Conservation (phyloP, 2,113 vertebrate species). For the Asarcornis scutulata region DNA sequence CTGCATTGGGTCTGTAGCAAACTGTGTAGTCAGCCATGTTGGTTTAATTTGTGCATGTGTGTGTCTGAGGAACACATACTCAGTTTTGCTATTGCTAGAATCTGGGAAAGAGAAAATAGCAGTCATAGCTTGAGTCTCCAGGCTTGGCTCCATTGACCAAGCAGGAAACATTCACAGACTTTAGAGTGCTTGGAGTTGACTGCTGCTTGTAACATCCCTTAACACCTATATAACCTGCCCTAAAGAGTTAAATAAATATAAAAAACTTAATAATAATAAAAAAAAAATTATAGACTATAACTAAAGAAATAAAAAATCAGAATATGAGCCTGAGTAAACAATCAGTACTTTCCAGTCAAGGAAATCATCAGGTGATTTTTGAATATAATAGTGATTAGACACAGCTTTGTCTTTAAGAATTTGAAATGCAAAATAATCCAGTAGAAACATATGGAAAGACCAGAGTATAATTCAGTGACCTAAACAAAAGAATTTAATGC, state of each 20-base stretch:
- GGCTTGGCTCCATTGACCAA: not conserved
- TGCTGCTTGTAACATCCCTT: not conserved
- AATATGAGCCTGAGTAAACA: not conserved
- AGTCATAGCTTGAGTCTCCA: not conserved
- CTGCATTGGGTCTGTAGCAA: not conserved
- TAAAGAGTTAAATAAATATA: not conserved
- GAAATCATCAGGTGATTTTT: not conserved
- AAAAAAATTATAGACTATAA: not conserved
- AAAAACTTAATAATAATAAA: too few species aligned
- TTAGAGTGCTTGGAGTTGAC: not conserved
- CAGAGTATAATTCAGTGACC: not conserved
- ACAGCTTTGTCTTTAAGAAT: not conserved
- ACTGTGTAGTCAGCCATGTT: accelerated
- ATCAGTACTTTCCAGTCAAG: not conserved
- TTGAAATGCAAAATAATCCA: not conserved
- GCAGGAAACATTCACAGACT: not conserved
- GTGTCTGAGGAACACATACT: not conserved
- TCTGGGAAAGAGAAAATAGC: not conserved
- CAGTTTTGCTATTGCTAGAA: not conserved
- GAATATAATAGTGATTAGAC: not conserved
- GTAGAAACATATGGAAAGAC: not conserved
- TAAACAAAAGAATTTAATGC: not conserved
- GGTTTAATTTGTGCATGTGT: not conserved
- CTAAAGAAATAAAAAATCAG: not conserved
- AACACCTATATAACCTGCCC: not conserved